phyloP scores from a whole-genome alignment of 2,888 invertebrate genomes.

The Melipona beecheii region DNA sequence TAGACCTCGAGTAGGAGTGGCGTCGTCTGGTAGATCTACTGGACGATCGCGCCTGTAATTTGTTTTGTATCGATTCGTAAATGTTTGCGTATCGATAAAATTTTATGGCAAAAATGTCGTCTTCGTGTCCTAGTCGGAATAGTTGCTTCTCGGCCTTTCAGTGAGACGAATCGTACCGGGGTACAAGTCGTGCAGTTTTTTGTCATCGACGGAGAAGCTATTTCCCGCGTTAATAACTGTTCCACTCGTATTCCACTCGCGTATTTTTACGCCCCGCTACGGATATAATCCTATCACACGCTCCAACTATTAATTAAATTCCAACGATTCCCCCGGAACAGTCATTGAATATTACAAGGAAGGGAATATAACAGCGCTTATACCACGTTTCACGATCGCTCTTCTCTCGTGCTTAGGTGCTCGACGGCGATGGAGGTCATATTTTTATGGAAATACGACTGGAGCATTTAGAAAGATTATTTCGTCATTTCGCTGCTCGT shows the following conservation, averaged over 20 bases:
- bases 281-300: background rate
- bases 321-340: constrained; percentile 4
- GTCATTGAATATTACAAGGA: background rate
- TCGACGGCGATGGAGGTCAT: background rate
- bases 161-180: too few species aligned
- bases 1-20: too few species aligned
- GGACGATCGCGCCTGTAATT: too few species aligned
- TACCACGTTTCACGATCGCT: constrained; percentile 16
- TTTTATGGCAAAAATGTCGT: too few species aligned
- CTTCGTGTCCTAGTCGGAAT: too few species aligned
- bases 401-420: constrained; percentile 1
- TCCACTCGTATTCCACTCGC: background rate
- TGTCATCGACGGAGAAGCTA: too few species aligned
- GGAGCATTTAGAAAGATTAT: constrained; percentile 13
- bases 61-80: too few species aligned
- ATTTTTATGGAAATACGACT: background rate
- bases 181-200: too few species aligned
- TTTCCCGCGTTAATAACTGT: background rate
- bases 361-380: constrained; percentile 13
- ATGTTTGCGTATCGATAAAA: too few species aligned
- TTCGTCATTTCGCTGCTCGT: background rate
- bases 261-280: background rate
- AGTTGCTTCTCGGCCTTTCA: too few species aligned
- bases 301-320: constrained; percentile 46
- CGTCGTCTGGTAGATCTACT: too few species aligned